Base-by-base conservation (phyloP, 2,113 vertebrate species). In the Ursus arctos region DNA sequence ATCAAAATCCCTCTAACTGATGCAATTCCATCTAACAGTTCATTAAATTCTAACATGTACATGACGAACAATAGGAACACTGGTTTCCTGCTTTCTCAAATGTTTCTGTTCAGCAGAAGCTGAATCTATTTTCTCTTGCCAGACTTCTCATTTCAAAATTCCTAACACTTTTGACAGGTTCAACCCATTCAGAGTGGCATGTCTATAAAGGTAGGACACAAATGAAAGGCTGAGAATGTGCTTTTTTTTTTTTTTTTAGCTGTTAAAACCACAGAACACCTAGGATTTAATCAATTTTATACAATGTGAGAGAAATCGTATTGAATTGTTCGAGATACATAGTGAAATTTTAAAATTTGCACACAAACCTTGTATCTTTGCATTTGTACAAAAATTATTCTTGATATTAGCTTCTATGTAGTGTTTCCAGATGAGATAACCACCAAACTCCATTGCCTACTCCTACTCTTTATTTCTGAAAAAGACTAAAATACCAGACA, bases 21-120 rank as follows among this genome's bases (percentile, higher is more conserved):
- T 86, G 13, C 10, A 43, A 81, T 24, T 81, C 26, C 3, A 16
- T 43, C 18, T 36, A 95, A 51, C 33, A 80, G 4, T 53, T 77
- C 79, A 43, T 91, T 98, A 76, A 79, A 84, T 92, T 94, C 67
- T 95, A 91, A 91, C 8, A 51, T 96, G 16, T 59, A 26, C 13
- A 90, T 76, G 55, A 43, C 24, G 94, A 88, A 81, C n/a, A 95
- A 79, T 22, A 65, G 21, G 15, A 83, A 74, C 33, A 90, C 43
- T 47, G 7, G 22, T 40, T 87, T 94, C 57, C 19, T 88, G 21
- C 31, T 88, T 57, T 96, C n/a, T 80, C 28, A 74, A 61, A 63
- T 76, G 15, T 74, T 76, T 97, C 33, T 33, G 24, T 81, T 88
- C 24, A 84, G 57, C 12, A 57, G 33, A 94, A 90, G 74, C 16